Evolutionary conservation across 2,888 invertebrate species (phyloP).

Genomic region (Polymixis lichenea): DNA sequence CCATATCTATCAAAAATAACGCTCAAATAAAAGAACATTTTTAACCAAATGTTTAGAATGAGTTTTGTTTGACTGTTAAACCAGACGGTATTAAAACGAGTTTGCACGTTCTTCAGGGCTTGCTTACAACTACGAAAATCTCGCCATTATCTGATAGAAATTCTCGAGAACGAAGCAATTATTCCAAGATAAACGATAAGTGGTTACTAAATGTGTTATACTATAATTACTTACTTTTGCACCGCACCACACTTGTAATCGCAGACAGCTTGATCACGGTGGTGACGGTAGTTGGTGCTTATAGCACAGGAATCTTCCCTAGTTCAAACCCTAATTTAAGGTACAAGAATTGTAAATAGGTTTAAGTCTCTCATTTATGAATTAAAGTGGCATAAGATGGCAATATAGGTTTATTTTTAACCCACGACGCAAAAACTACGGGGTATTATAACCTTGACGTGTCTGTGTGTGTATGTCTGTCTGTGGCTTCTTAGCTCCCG

Average conservation of each 20-base stretch:
- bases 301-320: too few relatives aligned
- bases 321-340: too few relatives aligned
- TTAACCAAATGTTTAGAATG: constrained; percentile 10
- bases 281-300: too few relatives aligned
- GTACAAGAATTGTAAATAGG: too few relatives aligned
- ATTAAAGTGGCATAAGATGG: constrained; percentile 3
- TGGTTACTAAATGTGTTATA: neutral
- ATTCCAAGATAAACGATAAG: neutral
- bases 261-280: too few relatives aligned
- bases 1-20: constrained; percentile 2
- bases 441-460: too few relatives aligned
- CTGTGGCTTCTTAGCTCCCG: too few relatives aligned
- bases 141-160: neutral
- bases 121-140: neutral
- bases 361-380: neutral
- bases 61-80: neutral
- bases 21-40: neutral
- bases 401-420: neutral
- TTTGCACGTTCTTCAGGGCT: neutral
- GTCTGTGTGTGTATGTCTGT: too few relatives aligned
- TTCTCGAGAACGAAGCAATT: constrained; percentile 2
- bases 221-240: neutral
- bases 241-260: too few relatives aligned
- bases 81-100: neutral
- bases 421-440: too few relatives aligned